Evolutionary conservation across 2,797 vertebrate species (phyloP).

Genomic region (Sternarchorhynchus goeldii): DNA sequence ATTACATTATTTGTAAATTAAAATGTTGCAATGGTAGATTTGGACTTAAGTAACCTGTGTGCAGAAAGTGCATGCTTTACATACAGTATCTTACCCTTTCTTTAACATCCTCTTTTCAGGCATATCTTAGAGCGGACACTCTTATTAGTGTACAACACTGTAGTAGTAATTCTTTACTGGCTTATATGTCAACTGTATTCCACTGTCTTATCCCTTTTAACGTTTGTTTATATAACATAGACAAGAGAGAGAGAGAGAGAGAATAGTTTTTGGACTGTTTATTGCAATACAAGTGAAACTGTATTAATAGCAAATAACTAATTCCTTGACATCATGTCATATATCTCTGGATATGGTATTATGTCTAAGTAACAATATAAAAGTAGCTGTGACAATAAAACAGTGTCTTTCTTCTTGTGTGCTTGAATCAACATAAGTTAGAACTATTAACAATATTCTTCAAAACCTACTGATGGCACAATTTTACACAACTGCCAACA

Average conservation of each 20-base stretch:
- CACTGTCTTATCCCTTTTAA: conserved; percentile 30
- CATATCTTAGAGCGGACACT: conserved; percentile 45
- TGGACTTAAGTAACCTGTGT: conserved; percentile 63
- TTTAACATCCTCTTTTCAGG: conserved; percentile 46
- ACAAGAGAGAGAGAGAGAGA: conserved; percentile 39
- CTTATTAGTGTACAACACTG: conserved; percentile 41
- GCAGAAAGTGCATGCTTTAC: conserved; percentile 53
- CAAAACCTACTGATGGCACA: conserved; percentile 25
- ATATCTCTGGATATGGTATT: conserved; percentile 47
- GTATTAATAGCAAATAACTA: conserved; percentile 45
- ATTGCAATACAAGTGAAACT: conserved; percentile 52
- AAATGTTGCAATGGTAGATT: conserved; percentile 59
- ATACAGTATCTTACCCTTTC: conserved; percentile 46
- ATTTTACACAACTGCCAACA: conserved; percentile 44
- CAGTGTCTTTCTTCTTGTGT: conserved; percentile 48
- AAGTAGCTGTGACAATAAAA: conserved; percentile 44
- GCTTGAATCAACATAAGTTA: conserved; percentile 32
- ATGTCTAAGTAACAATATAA: conserved; percentile 53
- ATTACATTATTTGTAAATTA: conserved; percentile 71
- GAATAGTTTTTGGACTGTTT: conserved; percentile 46
- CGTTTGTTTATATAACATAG: conserved; percentile 31
- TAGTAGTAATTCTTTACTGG: conserved; percentile 29
- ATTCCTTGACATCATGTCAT: conserved; percentile 46
- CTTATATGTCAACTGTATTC: conserved; percentile 28
- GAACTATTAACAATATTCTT: conserved; percentile 36